Conservation (phyloP, 2,888 invertebrate genomes). For the Sepiola atlantica region DNA sequence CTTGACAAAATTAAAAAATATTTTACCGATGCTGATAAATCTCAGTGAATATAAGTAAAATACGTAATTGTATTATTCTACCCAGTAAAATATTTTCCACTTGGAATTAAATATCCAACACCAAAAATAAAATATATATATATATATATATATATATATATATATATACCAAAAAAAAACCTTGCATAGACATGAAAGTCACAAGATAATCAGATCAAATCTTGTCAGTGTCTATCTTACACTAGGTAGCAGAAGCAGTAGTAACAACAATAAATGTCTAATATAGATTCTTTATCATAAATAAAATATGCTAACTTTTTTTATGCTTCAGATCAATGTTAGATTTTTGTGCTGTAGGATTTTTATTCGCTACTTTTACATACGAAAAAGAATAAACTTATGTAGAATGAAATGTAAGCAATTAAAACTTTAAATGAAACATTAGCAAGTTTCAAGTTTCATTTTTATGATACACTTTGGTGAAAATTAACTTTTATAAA, state of each 20-base stretch:
- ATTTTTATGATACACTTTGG: neutral
- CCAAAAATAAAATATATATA: neutral
- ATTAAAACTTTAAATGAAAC: neutral
- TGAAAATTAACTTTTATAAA: neutral
- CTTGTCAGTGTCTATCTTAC: neutral
- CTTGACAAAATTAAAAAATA: neutral
- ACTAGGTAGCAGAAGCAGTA: neutral
- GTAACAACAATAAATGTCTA: neutral
- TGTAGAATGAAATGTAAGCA: neutral
- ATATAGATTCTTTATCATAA: slow-evolving; percentile 32
- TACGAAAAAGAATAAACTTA: neutral
- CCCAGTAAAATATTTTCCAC: neutral
- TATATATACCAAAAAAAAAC: too few relatives aligned
- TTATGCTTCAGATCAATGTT: neutral
- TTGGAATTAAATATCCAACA: neutral
- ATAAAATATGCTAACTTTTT: slow-evolving; percentile 16
- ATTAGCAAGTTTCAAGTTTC: neutral
- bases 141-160: too few relatives aligned
- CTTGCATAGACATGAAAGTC: neutral
- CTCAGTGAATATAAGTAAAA: neutral
- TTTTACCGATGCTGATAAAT: neutral
- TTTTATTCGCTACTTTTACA: neutral
- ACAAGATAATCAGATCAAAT: slow-evolving; percentile 11
- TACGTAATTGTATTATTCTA: neutral
- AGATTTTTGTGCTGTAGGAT: neutral